Evolutionary conservation across 2,797 vertebrate genomes (phyloP), one percentile per base, ranked within the genome.

Genomic region (Ctenopoma kingsleyae): DNA sequence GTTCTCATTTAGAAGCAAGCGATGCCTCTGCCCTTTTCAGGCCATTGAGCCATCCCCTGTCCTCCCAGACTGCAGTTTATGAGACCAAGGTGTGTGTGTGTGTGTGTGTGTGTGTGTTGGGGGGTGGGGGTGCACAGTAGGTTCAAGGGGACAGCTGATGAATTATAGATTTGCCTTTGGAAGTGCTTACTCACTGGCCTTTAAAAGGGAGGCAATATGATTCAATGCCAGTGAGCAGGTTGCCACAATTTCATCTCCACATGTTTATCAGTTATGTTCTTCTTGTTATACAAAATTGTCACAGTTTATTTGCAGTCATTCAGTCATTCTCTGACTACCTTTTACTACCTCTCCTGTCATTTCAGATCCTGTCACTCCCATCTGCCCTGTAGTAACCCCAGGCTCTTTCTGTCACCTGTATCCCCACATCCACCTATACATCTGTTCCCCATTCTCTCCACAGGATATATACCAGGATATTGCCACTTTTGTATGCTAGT

Each of bases 121-220:
- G 19, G 66, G 4, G 20, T 5, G 46, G 53, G 54, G 67, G 74
- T 65, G 57, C 78, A 83, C 11, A n/a, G 53, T 66, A 82, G 83
- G 90, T 92, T 92, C 90, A 92, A 91, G 90, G 92, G 85, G 88
- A 90, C 50, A 57, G 67, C 86, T 86, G 90, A 92, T 93, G 92
- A 93, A 93, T 93, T 93, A 92, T 92, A 93, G 91, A 93, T 92
- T 86, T 85, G 88, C 80, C 83, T 89, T 90, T 91, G 85, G 85
- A 92, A 86, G 90, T 78, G 87, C 90, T 92, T 91, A 92, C 90
- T 90, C 87, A 90, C 87, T 88, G 77, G 86, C 86, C 85, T 89
- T 91, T 89, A 84, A 89, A 87, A 85, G 72, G 80, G 56, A 81
- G 62, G 44, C 58, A 62, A 80, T 71, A 82, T 81, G 85, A 82